phyloP scores from a whole-genome alignment of 2,888 invertebrate species.

The Metallyticus violacea region DNA sequence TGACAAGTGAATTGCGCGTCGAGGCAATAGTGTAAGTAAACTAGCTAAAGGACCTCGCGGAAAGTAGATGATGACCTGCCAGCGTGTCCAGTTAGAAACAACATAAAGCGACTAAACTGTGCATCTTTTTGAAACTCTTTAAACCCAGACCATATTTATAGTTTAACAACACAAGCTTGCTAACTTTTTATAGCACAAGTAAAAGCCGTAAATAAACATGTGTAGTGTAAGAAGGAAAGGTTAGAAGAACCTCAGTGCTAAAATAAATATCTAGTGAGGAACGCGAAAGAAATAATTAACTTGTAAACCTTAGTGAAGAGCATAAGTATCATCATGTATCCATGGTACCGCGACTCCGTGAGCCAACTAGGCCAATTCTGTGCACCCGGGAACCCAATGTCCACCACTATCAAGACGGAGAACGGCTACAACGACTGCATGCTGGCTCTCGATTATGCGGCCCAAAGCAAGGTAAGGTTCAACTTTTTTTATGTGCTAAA shows the following conservation, averaged over 20 bases:
- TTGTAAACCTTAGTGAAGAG: neutral
- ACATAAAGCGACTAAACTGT: neutral
- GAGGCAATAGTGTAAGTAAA: neutral
- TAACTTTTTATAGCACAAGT: too few relatives aligned
- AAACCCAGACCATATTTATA: too few relatives aligned
- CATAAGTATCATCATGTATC: conserved; percentile 30
- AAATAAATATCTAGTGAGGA: neutral
- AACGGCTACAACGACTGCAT: conserved; percentile 68
- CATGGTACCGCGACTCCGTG: conserved; percentile 35
- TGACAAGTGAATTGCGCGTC: neutral
- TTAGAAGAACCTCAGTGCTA: neutral
- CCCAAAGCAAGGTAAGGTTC: conserved; percentile 60
- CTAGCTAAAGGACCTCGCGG: too few relatives aligned
- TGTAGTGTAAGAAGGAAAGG: neutral
- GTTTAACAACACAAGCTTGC: too few relatives aligned
- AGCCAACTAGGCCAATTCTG: conserved; percentile 35
- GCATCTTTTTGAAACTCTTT: neutral
- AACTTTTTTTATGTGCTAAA: too few relatives aligned
- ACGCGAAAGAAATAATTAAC: neutral
- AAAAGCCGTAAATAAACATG: neutral
- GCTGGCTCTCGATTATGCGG: conserved; percentile 65
- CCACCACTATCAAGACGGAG: conserved; percentile 63
- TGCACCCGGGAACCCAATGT: conserved; percentile 54
- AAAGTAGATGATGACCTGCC: neutral
- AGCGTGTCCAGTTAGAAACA: neutral